Evolutionary conservation across 2,797 vertebrate species (phyloP).

Genomic region (Xenops minutus): DNA sequence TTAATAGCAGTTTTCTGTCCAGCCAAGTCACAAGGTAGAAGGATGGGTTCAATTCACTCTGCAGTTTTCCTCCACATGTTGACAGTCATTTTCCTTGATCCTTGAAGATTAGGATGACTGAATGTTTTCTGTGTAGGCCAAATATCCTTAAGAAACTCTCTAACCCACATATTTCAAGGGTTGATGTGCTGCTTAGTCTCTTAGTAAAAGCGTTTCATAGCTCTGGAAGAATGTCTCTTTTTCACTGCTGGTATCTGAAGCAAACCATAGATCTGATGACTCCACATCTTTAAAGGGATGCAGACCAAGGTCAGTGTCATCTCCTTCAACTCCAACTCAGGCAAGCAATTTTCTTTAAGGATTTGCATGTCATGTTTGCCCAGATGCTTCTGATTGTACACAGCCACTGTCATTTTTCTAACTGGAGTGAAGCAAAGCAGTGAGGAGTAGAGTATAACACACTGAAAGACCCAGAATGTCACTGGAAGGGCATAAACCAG

Average conservation of each 20-base stretch:
- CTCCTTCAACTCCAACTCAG: background rate
- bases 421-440: background rate
- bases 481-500: background rate
- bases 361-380: background rate
- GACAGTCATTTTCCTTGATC: background rate
- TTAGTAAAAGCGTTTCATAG: background rate
- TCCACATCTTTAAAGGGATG: background rate
- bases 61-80: background rate
- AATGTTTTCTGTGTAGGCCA: background rate
- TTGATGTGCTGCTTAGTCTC: background rate
- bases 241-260: background rate
- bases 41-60: background rate
- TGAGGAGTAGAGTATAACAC: background rate
- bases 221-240: background rate
- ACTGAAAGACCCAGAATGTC: background rate
- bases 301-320: background rate
- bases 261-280: background rate
- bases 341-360: background rate
- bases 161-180: constrained; percentile 1
- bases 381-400: background rate
- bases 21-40: background rate
- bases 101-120: constrained; percentile 13
- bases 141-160: constrained; percentile 26
- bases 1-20: background rate
- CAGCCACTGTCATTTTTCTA: background rate